Evolutionary conservation across 2,888 invertebrate genomes (phyloP), one percentile per base, ranked within the genome.

Genomic region (Leptothorax acervorum): DNA sequence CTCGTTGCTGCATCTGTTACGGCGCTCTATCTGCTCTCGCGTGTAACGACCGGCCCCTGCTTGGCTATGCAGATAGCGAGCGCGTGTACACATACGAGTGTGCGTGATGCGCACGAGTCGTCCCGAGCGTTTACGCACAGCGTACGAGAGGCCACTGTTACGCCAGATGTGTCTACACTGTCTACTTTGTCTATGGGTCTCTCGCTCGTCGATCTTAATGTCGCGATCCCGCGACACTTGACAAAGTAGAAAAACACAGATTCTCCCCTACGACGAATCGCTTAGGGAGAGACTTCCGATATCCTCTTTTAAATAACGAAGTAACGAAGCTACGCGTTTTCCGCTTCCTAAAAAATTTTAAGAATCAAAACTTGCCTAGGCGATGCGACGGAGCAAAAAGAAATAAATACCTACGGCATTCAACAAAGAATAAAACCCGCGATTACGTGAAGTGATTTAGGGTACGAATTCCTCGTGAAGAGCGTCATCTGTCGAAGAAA

Each of bases 61-160:
- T 28, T 83, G 73, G 53, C 60, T 83, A 73, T 82, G 74, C 68
- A 70, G 39, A 28, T 76, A 66, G 66, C 66, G 70, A 75, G 55
- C 63, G 70, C 71, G 73, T 51, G 51, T 45, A 60, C 73, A 68
- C 42, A 66, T 76, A 81, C 76, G 68, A 70, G 76, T 83, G 84
- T 79, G 60, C 65, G 85, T 82, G 73, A 81, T 57, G 70, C 81
- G 81, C 83, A 86, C 73, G 68, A 86, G 70, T 65, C 88, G 39
- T 81, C 70, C 53, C 76, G 82, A 90, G 79, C 83, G 83, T 86
- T 86, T 89, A 87, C 87, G 82, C 84, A 87, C 81, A 76, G 62
- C 66, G 87, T 88, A 87, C 84, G 81, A 87, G 84, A 86, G 84
- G 74, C 88, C 85, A 84, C 85, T 89, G 87, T 90, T 90, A 90